These are phyloP conservation scores for Crocallis elinguaria DNA, from an alignment of 2,888 invertebrate species.

Conservation along the genomic window DNA sequence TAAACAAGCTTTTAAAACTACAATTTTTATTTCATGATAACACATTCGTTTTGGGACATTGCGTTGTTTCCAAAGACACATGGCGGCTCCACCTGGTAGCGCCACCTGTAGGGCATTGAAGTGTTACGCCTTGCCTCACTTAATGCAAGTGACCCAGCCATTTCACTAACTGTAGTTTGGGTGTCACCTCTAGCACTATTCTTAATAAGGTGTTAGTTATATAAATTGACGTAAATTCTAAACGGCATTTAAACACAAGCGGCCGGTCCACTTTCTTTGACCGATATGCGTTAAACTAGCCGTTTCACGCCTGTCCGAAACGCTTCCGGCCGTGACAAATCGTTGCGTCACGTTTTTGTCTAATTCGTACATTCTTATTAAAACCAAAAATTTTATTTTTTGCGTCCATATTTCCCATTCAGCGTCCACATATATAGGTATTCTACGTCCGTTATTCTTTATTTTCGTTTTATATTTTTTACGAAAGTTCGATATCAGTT, in stretches of 20 bases:
- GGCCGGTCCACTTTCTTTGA: constrained; percentile 68
- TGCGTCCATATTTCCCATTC: too few relatives aligned
- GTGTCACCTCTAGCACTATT: constrained; percentile 66
- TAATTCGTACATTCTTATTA: constrained; percentile 20
- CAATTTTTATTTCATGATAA: too few relatives aligned
- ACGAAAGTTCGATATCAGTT: too few relatives aligned
- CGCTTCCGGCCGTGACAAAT: constrained; percentile 40
- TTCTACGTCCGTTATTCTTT: too few relatives aligned
- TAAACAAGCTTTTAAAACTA: too few relatives aligned
- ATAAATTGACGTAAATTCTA: constrained; percentile 73
- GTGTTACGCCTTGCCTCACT: constrained; percentile 62
- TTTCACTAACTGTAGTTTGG: constrained; percentile 73
- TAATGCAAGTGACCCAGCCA: constrained; percentile 79
- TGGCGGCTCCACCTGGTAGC: constrained; percentile 12
- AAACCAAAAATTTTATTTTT: neutral
- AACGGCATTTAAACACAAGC: constrained; percentile 54
- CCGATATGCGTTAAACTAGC: constrained; percentile 54
- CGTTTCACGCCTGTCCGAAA: constrained; percentile 50
- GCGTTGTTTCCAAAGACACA: too few relatives aligned
- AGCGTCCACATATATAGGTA: too few relatives aligned
- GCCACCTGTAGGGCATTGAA: constrained; percentile 59
- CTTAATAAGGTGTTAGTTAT: constrained; percentile 72
- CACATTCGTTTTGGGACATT: too few relatives aligned
- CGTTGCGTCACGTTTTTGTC: constrained; percentile 48
- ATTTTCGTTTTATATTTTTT: too few relatives aligned